A percentile compares a stretch with the other conserved stretches of the same genome.
phyloP scores from a whole-genome alignment of 2,113 vertebrate species.

The Hipposideros armiger region DNA sequence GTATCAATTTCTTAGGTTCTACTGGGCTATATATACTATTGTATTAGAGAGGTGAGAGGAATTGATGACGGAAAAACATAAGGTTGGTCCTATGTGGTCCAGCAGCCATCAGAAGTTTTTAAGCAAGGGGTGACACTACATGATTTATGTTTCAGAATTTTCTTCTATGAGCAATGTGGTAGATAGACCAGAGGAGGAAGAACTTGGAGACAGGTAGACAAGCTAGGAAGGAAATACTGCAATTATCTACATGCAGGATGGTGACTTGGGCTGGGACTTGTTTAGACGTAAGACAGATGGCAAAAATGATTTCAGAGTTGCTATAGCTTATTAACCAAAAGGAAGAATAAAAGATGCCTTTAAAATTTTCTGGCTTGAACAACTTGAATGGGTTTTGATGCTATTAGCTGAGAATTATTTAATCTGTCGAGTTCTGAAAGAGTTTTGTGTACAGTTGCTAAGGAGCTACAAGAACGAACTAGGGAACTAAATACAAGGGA shows the following conservation, averaged over 20 bases:
- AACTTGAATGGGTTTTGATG: not conserved
- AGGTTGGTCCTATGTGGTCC: not conserved
- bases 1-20: not conserved
- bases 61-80: not conserved
- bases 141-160: not conserved
- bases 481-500: not conserved
- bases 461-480: not conserved
- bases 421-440: not conserved
- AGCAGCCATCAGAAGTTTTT: not conserved
- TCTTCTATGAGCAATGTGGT: not conserved
- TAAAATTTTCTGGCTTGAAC: not conserved
- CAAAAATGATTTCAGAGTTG: not conserved
- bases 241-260: not conserved
- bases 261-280: not conserved
- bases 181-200: not conserved
- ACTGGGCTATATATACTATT: not conserved
- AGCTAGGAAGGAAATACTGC: not conserved
- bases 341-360: not conserved
- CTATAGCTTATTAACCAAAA: not conserved
- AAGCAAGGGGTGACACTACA: not conserved
- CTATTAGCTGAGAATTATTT: constrained; percentile 6
- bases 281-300: not conserved
- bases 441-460: not conserved
- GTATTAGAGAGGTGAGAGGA: not conserved
- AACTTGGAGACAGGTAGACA: not conserved